Evolutionary conservation across 2,888 invertebrate genomes (phyloP), one percentile per base, ranked within the genome.

Genomic region (Netelia inedita): DNA sequence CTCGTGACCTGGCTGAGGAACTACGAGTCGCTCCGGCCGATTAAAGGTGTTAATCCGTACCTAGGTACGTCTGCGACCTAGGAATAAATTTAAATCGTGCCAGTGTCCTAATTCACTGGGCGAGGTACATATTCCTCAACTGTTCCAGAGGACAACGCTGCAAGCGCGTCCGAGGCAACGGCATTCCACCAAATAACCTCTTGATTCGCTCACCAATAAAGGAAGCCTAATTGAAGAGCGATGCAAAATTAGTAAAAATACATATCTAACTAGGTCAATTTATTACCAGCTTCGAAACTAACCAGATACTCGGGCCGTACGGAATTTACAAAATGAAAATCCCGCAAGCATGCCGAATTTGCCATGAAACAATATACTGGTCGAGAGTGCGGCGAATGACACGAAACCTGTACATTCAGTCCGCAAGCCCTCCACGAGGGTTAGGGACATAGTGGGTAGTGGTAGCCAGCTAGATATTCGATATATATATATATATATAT

Each of bases 1-100:
- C 41, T 53, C 14, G 0, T 28, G 71, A 46, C 66, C 50, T 28
- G 43, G 23, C 2, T 21, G n/a, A 21, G 59, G 53, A 78, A 46
- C 78, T 72, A 78, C 61, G 53, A 28, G 61, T 43, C 43, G 28
- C 53, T 61, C n/a, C 2, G 23, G 35, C 9, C 82, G 53, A 78
- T 82, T 78, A 61, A 61, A 55, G 61, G 68, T 78, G 68, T 61
- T 73, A 78, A 61, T 19, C 35, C 35, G 6, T 0, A 35, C 76
- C 46, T 28, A 46, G 57, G 65, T 65, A 57, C 63, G 55, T 65
- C 50, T 63, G 21, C 11, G n/a, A 57, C 53, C n/a, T 43, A 16
- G 21, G 65, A 79, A 71, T 74, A 69, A 79, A 79, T 79, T 83
- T 74, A 65, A 71, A 69, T 74, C 69, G 55, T 57, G 21, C 11